A percentile compares a stretch with the other conserved stretches of the same genome.
Conservation (phyloP, 2,888 invertebrate genomes). For the Zelleria hepariella region DNA sequence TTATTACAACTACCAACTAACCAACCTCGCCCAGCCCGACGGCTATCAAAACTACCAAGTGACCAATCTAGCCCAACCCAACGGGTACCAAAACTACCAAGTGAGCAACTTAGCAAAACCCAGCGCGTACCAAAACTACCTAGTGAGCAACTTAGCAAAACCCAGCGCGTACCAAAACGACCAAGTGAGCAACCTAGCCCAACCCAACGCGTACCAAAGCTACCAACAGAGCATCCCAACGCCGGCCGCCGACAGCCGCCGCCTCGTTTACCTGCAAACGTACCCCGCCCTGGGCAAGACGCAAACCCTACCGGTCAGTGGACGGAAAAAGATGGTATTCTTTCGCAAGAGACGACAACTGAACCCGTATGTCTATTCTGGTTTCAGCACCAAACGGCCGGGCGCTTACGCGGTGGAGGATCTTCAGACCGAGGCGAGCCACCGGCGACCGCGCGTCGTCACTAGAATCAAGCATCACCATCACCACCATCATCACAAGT, state of each 20-base stretch:
- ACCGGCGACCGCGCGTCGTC: constrained; percentile 31
- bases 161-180: background rate
- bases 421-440: constrained; percentile 38
- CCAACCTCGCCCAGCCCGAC: background rate
- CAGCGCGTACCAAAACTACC: background rate
- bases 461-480: constrained; percentile 74
- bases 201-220: background rate
- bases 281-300: constrained; percentile 35
- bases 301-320: constrained; percentile 20
- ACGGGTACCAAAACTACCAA: background rate
- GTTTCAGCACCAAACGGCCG: constrained; percentile 40
- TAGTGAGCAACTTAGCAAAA: background rate
- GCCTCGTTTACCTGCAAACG: constrained; percentile 45
- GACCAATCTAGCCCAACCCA: background rate
- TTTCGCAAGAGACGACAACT: constrained; percentile 37
- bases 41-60: background rate
- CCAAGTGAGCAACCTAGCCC: background rate
- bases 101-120: background rate
- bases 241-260: constrained; percentile 25
- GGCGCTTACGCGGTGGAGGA: constrained; percentile 31
- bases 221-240: constrained; percentile 4
- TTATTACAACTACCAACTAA: background rate
- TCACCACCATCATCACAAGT: constrained; percentile 77
- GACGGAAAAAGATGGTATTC: constrained; percentile 41
- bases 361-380: constrained; percentile 38